Base-by-base conservation (phyloP, 2,888 invertebrate species). In the Eupithecia inturbata region DNA sequence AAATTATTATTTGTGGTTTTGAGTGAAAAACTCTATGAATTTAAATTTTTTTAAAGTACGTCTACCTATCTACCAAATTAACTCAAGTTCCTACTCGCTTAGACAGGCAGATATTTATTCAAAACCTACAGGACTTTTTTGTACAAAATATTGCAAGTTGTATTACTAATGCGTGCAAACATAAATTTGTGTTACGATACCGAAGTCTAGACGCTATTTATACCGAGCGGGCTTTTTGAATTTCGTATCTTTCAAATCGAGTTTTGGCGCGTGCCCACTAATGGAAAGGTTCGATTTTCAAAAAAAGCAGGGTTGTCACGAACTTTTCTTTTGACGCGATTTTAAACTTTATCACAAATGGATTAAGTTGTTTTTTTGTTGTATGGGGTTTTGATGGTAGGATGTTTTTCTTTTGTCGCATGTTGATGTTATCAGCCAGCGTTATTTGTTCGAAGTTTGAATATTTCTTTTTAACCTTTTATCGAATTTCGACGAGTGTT, bases 231-330 rank as follows among this genome's bases (percentile, higher is more conserved):
- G 87, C 88, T 89, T 88, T 89, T 91, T 87, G 85, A 89, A 90
- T 91, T 92, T 89, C 71, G 89, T 89, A 91, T 89, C 87, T 88
- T 85, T 90, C 85, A 88, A 92, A 90, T 92, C 90, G 89, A 91
- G 89, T 88, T 88, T 73, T 88, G 91, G 92, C 93, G 90, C 93
- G 93, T 93, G 93, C 93, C 91, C 86, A 83, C 92, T 93, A 93
- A 93, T 93, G 92, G 92, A 92, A 92, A 91, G 92, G 87, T 88
- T 89, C 85, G 85, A 88, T 89, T 88, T 87, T 85, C 78, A 85
- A 89, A 90, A 49, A 88, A 90, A 86, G 87, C 80, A 79, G 81
- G 82, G 82, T 84, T 89, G 88, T 87, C 90, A 90, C 89, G 90
- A 89, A 85, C 78, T 77, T 16, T 41, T 10, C 0, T 7, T 3